Conservation (phyloP, 2,113 vertebrate genomes). For the Rattus rattus region DNA sequence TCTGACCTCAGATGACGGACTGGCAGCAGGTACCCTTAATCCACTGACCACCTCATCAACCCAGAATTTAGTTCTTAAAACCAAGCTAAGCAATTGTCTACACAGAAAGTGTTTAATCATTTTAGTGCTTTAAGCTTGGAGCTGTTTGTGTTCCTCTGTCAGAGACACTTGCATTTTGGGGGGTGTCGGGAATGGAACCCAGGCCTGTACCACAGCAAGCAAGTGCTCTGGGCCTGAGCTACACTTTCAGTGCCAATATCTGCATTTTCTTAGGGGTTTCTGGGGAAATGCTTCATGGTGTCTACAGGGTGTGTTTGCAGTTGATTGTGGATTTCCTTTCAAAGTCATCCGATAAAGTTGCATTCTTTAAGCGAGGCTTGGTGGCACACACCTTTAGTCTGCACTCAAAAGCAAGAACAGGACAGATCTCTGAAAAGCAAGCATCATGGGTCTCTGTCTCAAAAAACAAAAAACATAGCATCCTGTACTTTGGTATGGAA, state of each 20-base stretch:
- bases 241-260: background rate
- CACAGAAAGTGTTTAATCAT: conserved; percentile 25
- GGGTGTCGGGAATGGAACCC: background rate
- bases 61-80: conserved; percentile 33
- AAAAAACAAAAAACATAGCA: background rate
- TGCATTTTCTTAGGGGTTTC: background rate
- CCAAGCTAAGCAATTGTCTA: background rate
- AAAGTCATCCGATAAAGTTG: conserved; percentile 38
- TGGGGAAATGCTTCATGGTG: background rate
- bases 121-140: conserved; percentile 44
- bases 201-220: background rate
- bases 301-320: conserved; percentile 47
- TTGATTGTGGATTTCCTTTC: conserved; percentile 30
- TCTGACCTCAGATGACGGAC: background rate
- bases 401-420: background rate
- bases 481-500: background rate
- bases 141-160: background rate
- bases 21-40: background rate
- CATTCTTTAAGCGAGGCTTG: background rate
- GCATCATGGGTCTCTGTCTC: background rate
- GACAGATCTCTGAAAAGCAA: background rate
- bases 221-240: background rate
- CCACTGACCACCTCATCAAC: background rate
- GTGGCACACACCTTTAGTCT: background rate
- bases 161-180: background rate